phyloP scores from a whole-genome alignment of 2,113 vertebrate genomes.

The Motacilla alba region DNA sequence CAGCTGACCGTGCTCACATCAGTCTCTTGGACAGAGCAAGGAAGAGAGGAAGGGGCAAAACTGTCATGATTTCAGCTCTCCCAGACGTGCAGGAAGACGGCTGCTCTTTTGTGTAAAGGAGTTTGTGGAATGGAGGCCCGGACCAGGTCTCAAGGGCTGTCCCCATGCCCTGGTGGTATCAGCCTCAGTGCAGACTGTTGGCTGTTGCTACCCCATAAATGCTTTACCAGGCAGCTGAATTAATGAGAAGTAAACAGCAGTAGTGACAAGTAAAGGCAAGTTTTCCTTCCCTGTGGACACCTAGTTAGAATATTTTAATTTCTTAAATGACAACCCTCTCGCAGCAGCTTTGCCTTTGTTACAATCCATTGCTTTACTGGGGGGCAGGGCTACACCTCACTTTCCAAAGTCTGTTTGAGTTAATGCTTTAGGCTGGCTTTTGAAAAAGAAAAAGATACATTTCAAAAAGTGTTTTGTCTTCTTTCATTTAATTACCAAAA shows the following conservation, averaged over 20 bases:
- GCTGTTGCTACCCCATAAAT: background rate
- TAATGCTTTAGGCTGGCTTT: background rate
- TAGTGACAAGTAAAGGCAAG: background rate
- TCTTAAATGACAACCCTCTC: background rate
- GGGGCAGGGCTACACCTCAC: background rate
- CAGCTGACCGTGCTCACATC: rapidly evolving
- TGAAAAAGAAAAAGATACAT: background rate
- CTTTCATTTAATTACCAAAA: background rate
- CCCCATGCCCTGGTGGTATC: background rate
- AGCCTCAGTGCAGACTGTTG: background rate
- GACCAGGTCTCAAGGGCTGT: background rate
- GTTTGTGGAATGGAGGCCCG: background rate
- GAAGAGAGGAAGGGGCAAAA: background rate
- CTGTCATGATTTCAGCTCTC: background rate
- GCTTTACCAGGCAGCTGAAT: background rate
- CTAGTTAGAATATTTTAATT: background rate
- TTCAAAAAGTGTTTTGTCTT: background rate
- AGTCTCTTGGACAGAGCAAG: background rate
- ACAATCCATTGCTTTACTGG: background rate
- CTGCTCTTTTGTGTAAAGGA: background rate
- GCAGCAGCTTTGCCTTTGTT: background rate
- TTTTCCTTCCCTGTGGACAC: background rate
- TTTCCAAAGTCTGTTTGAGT: background rate
- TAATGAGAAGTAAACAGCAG: background rate
- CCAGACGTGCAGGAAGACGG: background rate